Evolutionary conservation across 2,113 vertebrate genomes (phyloP).

Genomic region (Carettochelys insculpta): DNA sequence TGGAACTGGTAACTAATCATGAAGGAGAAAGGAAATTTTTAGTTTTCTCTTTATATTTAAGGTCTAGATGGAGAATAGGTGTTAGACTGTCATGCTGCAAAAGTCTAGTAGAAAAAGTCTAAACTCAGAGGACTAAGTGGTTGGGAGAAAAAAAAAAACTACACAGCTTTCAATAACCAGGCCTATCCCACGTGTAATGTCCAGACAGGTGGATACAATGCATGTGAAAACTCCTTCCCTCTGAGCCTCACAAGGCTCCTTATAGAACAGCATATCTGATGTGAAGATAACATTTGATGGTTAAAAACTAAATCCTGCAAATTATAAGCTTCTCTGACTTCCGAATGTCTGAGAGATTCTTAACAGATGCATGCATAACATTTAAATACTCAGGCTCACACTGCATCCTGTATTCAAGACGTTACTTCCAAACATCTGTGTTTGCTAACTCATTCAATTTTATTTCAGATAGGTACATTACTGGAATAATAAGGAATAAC

Average conservation of each 20-base stretch:
- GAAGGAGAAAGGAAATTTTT: neutral
- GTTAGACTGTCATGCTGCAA: neutral
- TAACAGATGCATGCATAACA: neutral
- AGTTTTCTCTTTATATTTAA: neutral
- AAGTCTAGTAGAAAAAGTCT: neutral
- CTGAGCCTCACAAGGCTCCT: neutral
- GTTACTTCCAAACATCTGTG: no score
- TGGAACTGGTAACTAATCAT: neutral
- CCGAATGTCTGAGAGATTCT: neutral
- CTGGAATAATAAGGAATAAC: neutral
- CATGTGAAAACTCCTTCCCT: neutral
- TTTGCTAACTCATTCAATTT: no score
- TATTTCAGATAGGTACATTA: neutral
- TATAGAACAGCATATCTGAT: neutral
- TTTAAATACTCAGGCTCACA: neutral
- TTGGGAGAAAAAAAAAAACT: neutral
- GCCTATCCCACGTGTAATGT: neutral
- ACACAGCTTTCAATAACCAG: neutral
- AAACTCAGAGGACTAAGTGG: neutral
- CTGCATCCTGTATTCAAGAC: no score
- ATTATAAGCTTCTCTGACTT: neutral
- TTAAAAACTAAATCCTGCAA: neutral
- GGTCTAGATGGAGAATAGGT: neutral
- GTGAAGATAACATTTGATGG: neutral
- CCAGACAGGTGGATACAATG: neutral